Evolutionary conservation across 2,888 invertebrate species (phyloP), one percentile per base, ranked within the genome.

Genomic region (Amblyteles armatorius): DNA sequence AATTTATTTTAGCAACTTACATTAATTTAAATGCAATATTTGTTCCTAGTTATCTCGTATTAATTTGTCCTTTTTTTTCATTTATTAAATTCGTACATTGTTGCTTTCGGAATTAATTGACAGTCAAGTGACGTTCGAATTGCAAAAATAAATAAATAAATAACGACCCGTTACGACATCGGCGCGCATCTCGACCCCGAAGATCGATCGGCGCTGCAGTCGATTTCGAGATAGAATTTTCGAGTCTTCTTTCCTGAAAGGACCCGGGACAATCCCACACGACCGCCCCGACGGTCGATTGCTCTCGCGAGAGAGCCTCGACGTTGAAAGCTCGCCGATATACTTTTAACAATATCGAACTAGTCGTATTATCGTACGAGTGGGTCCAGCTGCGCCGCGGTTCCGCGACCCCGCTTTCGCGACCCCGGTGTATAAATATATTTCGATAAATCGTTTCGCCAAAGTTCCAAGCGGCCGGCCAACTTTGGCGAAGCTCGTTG

Each of bases 171-270:
- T 44, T 13, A 3, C 13, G 16, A 44, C 2, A 16, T 44, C 4
- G 16, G 44, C 44, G 16, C 44, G 44, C 44, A 48, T 4, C 16
- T 48, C 44, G 3, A 48, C 44, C 44, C 3, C 26, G 13, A 69
- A 80, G 55, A 68, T 84, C 83, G 88, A 88, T 89, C 88, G 82
- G 3, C 85, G 79, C 69, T 88, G 79, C 72, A 83, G 79, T 88
- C 90, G 89, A 89, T 89, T 90, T 89, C 88, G 90, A 90, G 86
- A 90, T 89, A 89, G 87, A 87, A 36, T 33, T n/a, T 87, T 88
- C 83, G 72, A 50, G 57, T 72, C 72, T 48, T 69, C 73, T 48
- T 74, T 48, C 26, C 67, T 63, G 11, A 67, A 44, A 57, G 33
- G 33, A 48, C 19, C 44, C 22, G 16, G 19, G 40, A 60, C 67